Evolutionary conservation across 2,888 invertebrate genomes (phyloP), one percentile per base, ranked within the genome.

Genomic region (Athrips mouffetella): DNA sequence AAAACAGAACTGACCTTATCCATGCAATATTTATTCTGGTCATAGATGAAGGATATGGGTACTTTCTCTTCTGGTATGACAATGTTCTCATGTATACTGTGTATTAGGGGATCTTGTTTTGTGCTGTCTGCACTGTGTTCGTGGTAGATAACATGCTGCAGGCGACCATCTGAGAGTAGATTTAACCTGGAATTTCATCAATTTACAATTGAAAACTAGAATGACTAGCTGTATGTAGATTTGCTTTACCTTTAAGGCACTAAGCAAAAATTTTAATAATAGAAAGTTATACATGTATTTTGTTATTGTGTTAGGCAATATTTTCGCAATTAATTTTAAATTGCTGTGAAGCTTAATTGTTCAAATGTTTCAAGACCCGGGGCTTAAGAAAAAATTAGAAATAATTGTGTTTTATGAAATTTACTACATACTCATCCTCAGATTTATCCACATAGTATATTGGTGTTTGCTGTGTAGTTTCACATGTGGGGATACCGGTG

Each of bases 1-100:
- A 37, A 37, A 37, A 13, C 8, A 31, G 31, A 56, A 52, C 73
- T 66, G 63, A 94, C 94, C 89, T 93, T 94, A 69, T 96, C 96
- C 66, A 94, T 89, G 67, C 96, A 96, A 72, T 96, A 96, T 76
- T 93, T 92, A 33, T 93, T 92, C 54, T 91, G 92, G 13, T 89
- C 85, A 69, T 95, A 94, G 67, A 95, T 94, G 64, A 93, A 91
- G 52, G 90, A 92, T 2, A 90, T 73, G 45, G 90, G 81, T 69
- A 91, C 82, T 62, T 89, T 83, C 45, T 81, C 85, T 16, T 89
- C 89, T 63, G 83, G 84, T 53, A 86, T 78, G 15, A 68, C 55
- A 50, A 81, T 80, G 13, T 69, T 70, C 49, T 76, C 85, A 68
- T 82, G 77, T 53, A 84, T 63, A 53, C 60, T 75, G 33, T 76